Conservation (phyloP, 2,888 invertebrate species). For the Microplitis manilae region DNA sequence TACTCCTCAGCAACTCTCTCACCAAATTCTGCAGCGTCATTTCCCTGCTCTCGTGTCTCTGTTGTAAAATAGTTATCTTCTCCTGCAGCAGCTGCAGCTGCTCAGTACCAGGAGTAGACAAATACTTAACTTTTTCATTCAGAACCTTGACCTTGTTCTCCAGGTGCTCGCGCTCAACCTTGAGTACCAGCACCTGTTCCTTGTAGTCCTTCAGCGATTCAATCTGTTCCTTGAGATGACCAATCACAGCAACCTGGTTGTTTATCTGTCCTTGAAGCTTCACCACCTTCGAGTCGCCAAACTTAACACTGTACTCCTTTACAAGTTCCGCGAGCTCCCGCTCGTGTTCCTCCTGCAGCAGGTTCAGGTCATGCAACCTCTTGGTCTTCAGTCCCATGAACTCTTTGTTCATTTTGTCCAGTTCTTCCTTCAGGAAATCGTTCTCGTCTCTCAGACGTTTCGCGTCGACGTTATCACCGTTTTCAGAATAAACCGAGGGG, state of each 20-base stretch:
- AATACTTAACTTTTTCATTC: constrained; percentile 67
- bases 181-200: constrained; percentile 74
- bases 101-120: constrained; percentile 65
- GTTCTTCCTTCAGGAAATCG: constrained; percentile 77
- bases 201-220: constrained; percentile 79
- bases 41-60: constrained; percentile 68
- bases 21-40: constrained; percentile 67
- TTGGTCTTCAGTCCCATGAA: constrained; percentile 84
- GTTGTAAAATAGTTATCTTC: constrained; percentile 66
- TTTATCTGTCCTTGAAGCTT: constrained; percentile 78
- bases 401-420: constrained; percentile 82
- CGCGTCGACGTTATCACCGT: constrained; percentile 72
- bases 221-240: constrained; percentile 69
- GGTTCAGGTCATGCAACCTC: constrained; percentile 84
- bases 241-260: constrained; percentile 73
- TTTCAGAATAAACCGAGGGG: constrained; percentile 68
- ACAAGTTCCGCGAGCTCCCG: constrained; percentile 69
- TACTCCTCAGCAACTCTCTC: constrained; percentile 65
- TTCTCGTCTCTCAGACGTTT: constrained; percentile 74
- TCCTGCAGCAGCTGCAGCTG: constrained; percentile 67
- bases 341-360: constrained; percentile 71
- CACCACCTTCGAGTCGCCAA: constrained; percentile 66
- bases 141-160: constrained; percentile 71
- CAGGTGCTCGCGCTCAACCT: constrained; percentile 75
- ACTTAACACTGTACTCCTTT: constrained; percentile 68